A percentile compares a stretch with the other conserved stretches of the same genome.
Conservation (phyloP, 2,888 invertebrate species). For the Sinohyriopsis cumingii region DNA sequence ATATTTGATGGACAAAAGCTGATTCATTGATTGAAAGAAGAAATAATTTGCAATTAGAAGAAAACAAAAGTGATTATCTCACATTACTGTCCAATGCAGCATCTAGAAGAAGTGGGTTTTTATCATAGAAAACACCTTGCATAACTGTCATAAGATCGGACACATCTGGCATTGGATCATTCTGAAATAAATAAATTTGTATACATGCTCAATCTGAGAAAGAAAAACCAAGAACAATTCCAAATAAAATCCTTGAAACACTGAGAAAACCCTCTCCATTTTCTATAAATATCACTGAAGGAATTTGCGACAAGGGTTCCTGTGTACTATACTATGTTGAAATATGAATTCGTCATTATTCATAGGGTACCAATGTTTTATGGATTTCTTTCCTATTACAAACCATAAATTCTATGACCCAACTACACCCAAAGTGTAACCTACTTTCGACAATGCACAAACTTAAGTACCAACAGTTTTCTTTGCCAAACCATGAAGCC, state of each 20-base stretch:
- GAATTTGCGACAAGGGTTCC: too few species aligned
- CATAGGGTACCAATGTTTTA: too few species aligned
- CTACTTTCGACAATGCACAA: too few species aligned
- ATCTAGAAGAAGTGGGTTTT: constrained; percentile 64
- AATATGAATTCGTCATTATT: too few species aligned
- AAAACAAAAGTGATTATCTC: constrained; percentile 15
- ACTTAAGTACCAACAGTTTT: too few species aligned
- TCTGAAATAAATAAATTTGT: constrained; percentile 45
- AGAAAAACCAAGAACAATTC: neutral
- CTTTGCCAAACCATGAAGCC: too few species aligned
- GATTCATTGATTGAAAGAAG: neutral
- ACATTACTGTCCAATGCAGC: constrained; percentile 61
- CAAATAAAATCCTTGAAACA: neutral
- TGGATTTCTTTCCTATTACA: too few species aligned
- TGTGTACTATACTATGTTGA: too few species aligned
- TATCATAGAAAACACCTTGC: constrained; percentile 54
- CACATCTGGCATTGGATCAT: constrained; percentile 55
- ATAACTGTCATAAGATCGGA: constrained; percentile 53
- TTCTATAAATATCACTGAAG: too few species aligned
- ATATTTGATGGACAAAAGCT: neutral
- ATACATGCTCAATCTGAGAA: constrained; percentile 3
- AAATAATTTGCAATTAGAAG: neutral
- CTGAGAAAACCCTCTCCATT: too few species aligned
- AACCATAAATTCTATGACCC: too few species aligned
- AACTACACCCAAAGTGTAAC: too few species aligned